Conservation (phyloP, 2,113 vertebrate genomes). For the Candoia aspera region DNA sequence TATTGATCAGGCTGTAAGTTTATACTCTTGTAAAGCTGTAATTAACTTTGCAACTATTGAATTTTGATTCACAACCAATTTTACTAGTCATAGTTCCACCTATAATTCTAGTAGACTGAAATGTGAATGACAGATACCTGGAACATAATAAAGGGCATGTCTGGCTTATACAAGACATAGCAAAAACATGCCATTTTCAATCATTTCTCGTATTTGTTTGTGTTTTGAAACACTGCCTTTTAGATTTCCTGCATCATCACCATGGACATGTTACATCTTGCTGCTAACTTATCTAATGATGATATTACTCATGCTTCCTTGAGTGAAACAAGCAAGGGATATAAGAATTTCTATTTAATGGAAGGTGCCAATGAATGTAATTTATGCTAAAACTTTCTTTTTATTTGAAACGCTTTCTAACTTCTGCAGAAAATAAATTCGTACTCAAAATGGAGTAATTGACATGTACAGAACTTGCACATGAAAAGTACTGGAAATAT, state of each 20-base stretch:
- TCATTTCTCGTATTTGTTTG: conserved; percentile 34
- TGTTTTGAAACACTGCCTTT: conserved; percentile 23
- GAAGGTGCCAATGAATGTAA: neutral
- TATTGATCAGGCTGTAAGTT: conserved; percentile 84
- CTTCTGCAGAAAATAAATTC: neutral
- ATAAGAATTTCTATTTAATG: neutral
- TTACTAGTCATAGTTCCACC: conserved; percentile 75
- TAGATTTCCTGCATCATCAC: too few relatives aligned
- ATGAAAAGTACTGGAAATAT: neutral
- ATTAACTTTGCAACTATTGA: conserved; percentile 83
- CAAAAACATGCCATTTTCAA: conserved; percentile 37
- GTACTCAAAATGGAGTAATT: neutral
- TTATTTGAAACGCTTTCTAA: conserved; percentile 1
- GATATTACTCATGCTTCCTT: neutral
- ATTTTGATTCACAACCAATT: conserved; percentile 80
- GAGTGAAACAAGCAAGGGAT: neutral
- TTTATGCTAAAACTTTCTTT: neutral
- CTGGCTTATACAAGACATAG: neutral
- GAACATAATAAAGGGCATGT: conserved; percentile 56
- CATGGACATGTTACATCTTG: neutral
- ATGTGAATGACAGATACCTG: conserved; percentile 60
- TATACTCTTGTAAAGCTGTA: conserved; percentile 79
- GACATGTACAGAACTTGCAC: neutral
- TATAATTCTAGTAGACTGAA: conserved; percentile 68
- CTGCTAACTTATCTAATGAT: neutral